Percentiles rank a stretch among this genome's conserved stretches.
Conservation (phyloP, 2,888 invertebrate genomes). For the Encarsia formosa region DNA sequence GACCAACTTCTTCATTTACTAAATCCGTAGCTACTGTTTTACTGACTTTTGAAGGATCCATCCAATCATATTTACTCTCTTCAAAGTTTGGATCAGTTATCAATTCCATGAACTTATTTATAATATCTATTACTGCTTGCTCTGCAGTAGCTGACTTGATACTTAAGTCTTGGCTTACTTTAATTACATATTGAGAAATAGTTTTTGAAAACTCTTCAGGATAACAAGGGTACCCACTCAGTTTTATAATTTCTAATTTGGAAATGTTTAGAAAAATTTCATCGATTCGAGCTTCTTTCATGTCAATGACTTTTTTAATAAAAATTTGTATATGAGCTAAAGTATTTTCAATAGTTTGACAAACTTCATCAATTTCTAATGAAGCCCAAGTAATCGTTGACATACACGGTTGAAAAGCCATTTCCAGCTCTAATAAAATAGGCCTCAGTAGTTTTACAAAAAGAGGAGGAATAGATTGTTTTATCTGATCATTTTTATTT, state of each 20-base stretch:
- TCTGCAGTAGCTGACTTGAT: conserved; percentile 66
- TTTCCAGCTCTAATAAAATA: conserved; percentile 65
- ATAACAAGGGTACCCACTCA: conserved; percentile 61
- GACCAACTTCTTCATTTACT: conserved; percentile 52
- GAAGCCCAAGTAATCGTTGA: conserved; percentile 81
- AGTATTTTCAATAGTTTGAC: conserved; percentile 55
- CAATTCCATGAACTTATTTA: conserved; percentile 69
- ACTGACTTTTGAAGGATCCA: conserved; percentile 60
- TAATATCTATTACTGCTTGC: conserved; percentile 71
- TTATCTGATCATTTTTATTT: conserved; percentile 57
- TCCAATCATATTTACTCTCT: conserved; percentile 61
- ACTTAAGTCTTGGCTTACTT: conserved; percentile 55
- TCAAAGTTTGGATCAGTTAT: conserved; percentile 59
- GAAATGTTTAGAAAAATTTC: conserved; percentile 63
- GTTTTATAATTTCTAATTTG: conserved; percentile 59
- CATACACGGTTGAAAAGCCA: conserved; percentile 70
- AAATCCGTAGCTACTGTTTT: conserved; percentile 61
- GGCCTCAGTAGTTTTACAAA: conserved; percentile 69
- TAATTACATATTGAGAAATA: conserved; percentile 58
- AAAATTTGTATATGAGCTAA: conserved; percentile 64
- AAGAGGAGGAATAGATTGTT: conserved; percentile 59
- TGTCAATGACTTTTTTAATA: conserved; percentile 67
- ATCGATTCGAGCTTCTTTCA: conserved; percentile 72
- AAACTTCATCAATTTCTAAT: conserved; percentile 65
- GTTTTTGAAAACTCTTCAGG: conserved; percentile 61